A percentile compares a stretch with the other conserved stretches of the same genome.
Evolutionary conservation across 1,140 invertebrate species (phyloP).

Genomic region (Nixonia krombeini): DNA sequence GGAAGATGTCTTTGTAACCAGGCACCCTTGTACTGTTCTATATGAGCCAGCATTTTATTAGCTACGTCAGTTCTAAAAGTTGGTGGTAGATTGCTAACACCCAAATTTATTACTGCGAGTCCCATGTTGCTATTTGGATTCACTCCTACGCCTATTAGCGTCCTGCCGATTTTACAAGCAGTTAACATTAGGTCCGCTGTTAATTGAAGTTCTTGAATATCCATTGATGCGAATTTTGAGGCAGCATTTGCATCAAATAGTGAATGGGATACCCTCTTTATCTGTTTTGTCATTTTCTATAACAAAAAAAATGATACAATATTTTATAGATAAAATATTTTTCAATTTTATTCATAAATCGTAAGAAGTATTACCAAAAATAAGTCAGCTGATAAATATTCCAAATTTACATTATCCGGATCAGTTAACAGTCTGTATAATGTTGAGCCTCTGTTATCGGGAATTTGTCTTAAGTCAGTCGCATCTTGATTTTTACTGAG

Average conservation of each 20-base stretch:
- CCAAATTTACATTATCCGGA: constrained; percentile 76
- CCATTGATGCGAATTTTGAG: constrained; percentile 68
- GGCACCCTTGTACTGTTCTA: constrained; percentile 74
- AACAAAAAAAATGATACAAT: constrained; percentile 38
- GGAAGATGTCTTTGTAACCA: constrained; percentile 74
- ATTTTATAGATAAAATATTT: constrained; percentile 9
- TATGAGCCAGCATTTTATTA: constrained; percentile 76
- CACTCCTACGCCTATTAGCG: constrained; percentile 74
- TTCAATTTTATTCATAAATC: constrained; percentile 12
- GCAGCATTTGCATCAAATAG: constrained; percentile 68
- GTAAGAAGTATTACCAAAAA: constrained; percentile 72
- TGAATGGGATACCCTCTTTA: constrained; percentile 73
- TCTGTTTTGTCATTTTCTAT: constrained; percentile 75
- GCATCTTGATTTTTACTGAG: constrained; percentile 68
- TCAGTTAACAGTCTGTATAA: constrained; percentile 76
- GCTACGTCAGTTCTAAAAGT: constrained; percentile 78
- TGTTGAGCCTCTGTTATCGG: constrained; percentile 76
- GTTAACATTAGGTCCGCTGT: constrained; percentile 77
- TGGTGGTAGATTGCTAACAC: constrained; percentile 75
- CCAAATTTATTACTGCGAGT: constrained; percentile 76
- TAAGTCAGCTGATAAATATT: constrained; percentile 74
- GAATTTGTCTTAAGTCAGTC: constrained; percentile 73
- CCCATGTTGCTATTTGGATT: constrained; percentile 78
- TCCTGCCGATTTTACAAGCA: constrained; percentile 76
- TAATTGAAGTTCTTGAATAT: constrained; percentile 75